Evolutionary conservation across 1,140 invertebrate species (phyloP).

Genomic region (Halesus radiatus): DNA sequence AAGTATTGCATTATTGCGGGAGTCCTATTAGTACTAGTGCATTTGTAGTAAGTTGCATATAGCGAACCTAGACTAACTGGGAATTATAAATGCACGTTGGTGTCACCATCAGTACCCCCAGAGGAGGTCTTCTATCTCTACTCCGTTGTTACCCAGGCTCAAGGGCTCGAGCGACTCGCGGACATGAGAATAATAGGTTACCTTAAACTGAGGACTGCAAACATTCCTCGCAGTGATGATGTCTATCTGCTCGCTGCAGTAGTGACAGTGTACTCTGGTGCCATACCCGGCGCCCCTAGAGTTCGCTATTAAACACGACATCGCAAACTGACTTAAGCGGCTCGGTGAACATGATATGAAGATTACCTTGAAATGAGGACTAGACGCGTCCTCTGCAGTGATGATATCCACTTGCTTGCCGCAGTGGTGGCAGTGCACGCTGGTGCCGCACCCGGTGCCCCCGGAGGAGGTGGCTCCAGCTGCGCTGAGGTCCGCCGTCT

Average conservation of each 20-base stretch:
- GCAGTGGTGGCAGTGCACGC: slow-evolving; percentile 82
- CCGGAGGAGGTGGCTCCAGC: slow-evolving; percentile 58
- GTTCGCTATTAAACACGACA: no score
- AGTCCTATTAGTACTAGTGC: no score
- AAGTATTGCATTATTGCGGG: no score
- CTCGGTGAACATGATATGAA: slow-evolving; percentile 77
- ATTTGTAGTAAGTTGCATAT: no score
- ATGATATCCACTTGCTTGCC: slow-evolving; percentile 81
- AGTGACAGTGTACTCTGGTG: slow-evolving; percentile 74
- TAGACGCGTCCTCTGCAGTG: slow-evolving; percentile 67
- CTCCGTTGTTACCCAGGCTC: no score
- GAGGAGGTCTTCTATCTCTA: no score
- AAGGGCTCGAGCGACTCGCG: no score
- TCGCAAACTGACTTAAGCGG: slow-evolving; percentile 68
- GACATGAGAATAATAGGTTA: slow-evolving; percentile 44
- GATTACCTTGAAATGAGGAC: slow-evolving; percentile 67
- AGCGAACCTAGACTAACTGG: no score
- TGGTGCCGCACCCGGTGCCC: slow-evolving; percentile 63
- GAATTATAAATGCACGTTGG: no score
- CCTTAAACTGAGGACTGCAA: slow-evolving; percentile 67
- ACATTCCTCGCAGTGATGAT: slow-evolving; percentile 69
- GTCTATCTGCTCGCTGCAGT: slow-evolving; percentile 84
- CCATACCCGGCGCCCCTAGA: no score
- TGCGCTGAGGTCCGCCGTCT: slow-evolving; percentile 73
- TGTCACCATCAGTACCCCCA: no score